Percentiles rank a stretch among this genome's conserved stretches.
Evolutionary conservation across 2,797 vertebrate genomes (phyloP).

Genomic region (Oophaga sylvatica): DNA sequence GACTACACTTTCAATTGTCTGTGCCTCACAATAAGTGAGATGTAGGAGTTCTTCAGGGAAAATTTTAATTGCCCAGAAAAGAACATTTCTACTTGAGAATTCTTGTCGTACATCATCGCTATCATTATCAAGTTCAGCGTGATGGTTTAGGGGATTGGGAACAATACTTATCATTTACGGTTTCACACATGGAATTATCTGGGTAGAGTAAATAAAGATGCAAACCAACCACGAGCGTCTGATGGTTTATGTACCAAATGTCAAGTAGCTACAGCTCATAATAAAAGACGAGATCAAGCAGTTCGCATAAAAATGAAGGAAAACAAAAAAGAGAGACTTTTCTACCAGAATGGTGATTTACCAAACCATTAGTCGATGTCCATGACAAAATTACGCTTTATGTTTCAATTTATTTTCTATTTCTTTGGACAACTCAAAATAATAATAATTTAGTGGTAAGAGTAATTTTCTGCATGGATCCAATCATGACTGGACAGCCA

Average conservation of each 20-base stretch:
- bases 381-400: neutral
- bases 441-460: neutral
- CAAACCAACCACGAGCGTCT: neutral
- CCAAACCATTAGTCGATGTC: neutral
- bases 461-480: neutral
- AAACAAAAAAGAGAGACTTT: neutral
- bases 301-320: neutral
- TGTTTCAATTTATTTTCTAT: neutral
- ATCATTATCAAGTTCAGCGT: conserved; percentile 29
- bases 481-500: neutral
- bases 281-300: neutral
- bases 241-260: conserved; percentile 19
- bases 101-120: conserved; percentile 25
- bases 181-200: conserved; percentile 12
- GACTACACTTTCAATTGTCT: conserved; percentile 44
- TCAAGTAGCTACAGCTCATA: neutral
- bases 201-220: conserved; percentile 45
- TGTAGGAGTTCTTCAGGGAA: conserved; percentile 49
- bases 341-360: neutral
- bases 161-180: conserved; percentile 35
- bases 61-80: conserved; percentile 55
- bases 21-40: conserved; percentile 25
- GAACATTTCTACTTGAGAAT: conserved; percentile 40
- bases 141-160: conserved; percentile 21
- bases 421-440: neutral